A percentile compares a stretch with the other conserved stretches of the same genome.
These are phyloP conservation scores for Ceyx melanurus DNA, from an alignment of 2,113 vertebrate genomes.

Conservation along the genomic window DNA sequence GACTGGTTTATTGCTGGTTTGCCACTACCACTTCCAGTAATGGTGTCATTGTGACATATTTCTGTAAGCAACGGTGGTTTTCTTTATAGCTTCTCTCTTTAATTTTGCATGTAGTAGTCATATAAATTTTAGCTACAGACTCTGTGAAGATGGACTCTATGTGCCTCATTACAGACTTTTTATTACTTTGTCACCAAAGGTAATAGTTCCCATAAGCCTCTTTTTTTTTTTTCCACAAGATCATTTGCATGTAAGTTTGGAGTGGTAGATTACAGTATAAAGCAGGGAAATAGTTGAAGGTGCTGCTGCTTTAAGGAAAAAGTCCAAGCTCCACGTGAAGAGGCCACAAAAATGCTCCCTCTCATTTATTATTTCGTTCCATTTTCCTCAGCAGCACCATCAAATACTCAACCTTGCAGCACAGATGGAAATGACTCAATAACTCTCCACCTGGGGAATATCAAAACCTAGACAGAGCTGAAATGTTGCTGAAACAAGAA, in stretches of 20 bases:
- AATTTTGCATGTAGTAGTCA: not conserved
- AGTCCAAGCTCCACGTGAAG: not conserved
- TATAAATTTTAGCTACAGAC: not conserved
- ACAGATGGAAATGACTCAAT: not conserved
- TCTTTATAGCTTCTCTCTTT: not conserved
- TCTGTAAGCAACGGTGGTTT: not conserved
- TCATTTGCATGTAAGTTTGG: not conserved
- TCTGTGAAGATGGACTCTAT: not conserved
- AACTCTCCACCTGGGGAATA: not conserved
- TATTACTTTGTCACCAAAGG: not conserved
- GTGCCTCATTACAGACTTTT: not conserved
- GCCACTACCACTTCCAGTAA: not conserved
- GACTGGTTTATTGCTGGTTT: not conserved
- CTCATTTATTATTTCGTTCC: not conserved
- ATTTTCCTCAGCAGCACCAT: not conserved
- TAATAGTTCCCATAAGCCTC: not conserved
- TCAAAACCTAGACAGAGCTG: slow-evolving; percentile 17
- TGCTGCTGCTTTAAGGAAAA: not conserved
- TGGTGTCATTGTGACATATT: not conserved
- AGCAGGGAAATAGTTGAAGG: not conserved
- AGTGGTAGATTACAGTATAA: not conserved
- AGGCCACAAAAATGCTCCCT: not conserved
- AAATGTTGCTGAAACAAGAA: not conserved
- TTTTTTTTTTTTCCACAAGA: not conserved
- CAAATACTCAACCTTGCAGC: not conserved